Percentiles rank a stretch among this genome's conserved stretches.
These are phyloP conservation scores for Magallana gigas DNA, from an alignment of 1,140 invertebrate genomes.

Conservation along the genomic window DNA sequence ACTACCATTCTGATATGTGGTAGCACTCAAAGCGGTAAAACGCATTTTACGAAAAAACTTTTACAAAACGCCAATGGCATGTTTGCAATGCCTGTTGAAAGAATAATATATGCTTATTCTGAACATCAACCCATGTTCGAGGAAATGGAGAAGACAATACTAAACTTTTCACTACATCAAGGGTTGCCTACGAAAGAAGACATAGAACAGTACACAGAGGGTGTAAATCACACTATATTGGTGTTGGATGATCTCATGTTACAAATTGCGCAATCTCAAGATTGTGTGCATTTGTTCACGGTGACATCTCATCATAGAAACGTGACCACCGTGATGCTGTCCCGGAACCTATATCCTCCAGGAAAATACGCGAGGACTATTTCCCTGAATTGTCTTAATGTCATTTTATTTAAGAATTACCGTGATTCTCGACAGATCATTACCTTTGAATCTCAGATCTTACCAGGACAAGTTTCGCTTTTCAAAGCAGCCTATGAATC, in stretches of 20 bases:
- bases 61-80: slow-evolving; percentile 43
- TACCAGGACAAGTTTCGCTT: slow-evolving; percentile 34
- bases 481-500: background rate
- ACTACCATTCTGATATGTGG: slow-evolving; percentile 48
- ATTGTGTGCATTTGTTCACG: slow-evolving; percentile 33
- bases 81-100: slow-evolving; percentile 35
- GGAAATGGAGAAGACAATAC: slow-evolving; percentile 44
- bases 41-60: slow-evolving; percentile 38
- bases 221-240: background rate
- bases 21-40: slow-evolving; percentile 50
- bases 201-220: slow-evolving; percentile 36
- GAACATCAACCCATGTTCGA: slow-evolving; percentile 53
- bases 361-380: slow-evolving; percentile 54
- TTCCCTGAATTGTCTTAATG: slow-evolving; percentile 52
- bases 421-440: slow-evolving; percentile 51
- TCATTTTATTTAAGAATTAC: slow-evolving; percentile 52
- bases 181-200: slow-evolving; percentile 43
- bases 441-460: slow-evolving; percentile 52
- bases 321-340: slow-evolving; percentile 36
- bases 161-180: slow-evolving; percentile 43
- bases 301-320: slow-evolving; percentile 41
- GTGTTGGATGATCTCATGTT: slow-evolving; percentile 38
- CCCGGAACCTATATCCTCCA: slow-evolving; percentile 45
- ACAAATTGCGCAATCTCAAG: slow-evolving; percentile 6
- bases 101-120: slow-evolving; percentile 50